Conservation (phyloP, 1,140 invertebrate species). For the Ectropis grisescens region DNA sequence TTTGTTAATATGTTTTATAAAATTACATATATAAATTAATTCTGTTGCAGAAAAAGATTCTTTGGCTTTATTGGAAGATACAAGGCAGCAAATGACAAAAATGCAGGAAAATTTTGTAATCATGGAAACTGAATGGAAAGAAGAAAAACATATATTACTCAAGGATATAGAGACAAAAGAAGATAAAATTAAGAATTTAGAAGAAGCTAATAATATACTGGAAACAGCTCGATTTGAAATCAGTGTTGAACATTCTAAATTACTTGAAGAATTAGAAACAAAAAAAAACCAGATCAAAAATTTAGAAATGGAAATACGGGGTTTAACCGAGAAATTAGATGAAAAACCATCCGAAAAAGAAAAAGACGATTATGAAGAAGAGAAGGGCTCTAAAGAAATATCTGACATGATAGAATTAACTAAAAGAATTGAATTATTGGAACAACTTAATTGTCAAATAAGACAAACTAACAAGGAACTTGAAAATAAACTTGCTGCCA, state of each 20-base stretch:
- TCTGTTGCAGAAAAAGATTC: conserved; percentile 72
- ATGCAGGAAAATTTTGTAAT: conserved; percentile 84
- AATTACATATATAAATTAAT: too few species aligned
- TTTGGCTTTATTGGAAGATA: conserved; percentile 80
- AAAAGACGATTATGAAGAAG: conserved; percentile 40
- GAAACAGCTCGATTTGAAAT: conserved; percentile 73
- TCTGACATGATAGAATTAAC: conserved; percentile 57
- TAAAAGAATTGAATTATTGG: conserved; percentile 63
- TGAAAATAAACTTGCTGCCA: conserved; percentile 64
- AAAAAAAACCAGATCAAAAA: conserved; percentile 51
- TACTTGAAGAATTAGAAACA: conserved; percentile 70
- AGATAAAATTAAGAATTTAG: conserved; percentile 64
- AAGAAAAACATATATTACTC: conserved; percentile 74
- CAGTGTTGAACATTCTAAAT: conserved; percentile 67
- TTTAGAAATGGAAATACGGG: conserved; percentile 45
- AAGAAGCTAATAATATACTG: conserved; percentile 66
- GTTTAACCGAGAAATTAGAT: conserved; percentile 15
- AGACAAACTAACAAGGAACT: conserved; percentile 69
- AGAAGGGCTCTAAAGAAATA: conserved; percentile 63
- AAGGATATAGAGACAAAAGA: conserved; percentile 72
- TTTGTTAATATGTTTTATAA: too few species aligned
- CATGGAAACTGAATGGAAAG: conserved; percentile 79
- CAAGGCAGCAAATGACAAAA: conserved; percentile 82
- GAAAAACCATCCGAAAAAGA: conserved; percentile 23
- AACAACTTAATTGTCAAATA: conserved; percentile 68